These are phyloP conservation scores for Dicyrtoma fusca DNA, from an alignment of 2,888 invertebrate species.

Conservation along the genomic window DNA sequence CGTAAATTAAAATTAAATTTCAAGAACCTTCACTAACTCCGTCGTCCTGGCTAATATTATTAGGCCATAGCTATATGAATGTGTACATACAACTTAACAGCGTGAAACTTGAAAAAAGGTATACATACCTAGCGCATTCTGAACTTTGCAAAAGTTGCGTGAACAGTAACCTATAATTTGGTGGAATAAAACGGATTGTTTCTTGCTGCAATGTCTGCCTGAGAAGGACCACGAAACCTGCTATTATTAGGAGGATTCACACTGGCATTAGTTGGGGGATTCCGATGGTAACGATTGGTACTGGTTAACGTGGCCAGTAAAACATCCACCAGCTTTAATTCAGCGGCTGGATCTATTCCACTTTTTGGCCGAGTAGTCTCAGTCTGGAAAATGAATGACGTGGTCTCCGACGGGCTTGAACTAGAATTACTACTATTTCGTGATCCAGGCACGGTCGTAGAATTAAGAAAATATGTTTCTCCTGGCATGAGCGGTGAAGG, in stretches of 20 bases:
- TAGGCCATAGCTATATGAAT: too few species aligned
- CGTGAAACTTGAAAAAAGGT: too few species aligned
- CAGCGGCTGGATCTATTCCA: slow-evolving; percentile 44
- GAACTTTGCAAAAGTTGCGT: too few species aligned
- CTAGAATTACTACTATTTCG: slow-evolving; percentile 15
- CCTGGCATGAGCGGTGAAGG: slow-evolving; percentile 28
- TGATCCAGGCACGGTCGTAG: not conserved
- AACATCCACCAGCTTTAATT: slow-evolving; percentile 47
- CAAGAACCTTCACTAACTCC: too few species aligned
- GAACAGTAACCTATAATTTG: not conserved
- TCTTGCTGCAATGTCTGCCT: not conserved
- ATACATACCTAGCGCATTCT: too few species aligned
- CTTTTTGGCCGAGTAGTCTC: slow-evolving; percentile 13
- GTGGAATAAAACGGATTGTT: slow-evolving; percentile 26
- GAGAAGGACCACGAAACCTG: slow-evolving; percentile 4
- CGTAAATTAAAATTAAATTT: too few species aligned
- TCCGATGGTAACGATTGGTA: slow-evolving; percentile 38
- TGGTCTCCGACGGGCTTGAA: slow-evolving; percentile 21
- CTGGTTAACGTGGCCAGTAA: slow-evolving; percentile 42
- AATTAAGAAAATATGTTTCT: slow-evolving; percentile 1
- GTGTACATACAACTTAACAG: too few species aligned
- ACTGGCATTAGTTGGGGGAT: not conserved
- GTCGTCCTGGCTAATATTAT: too few species aligned
- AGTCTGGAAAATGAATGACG: slow-evolving; percentile 29
- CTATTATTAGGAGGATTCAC: not conserved